A percentile compares a stretch with the other conserved stretches of the same genome.
Conservation (phyloP, 2,113 vertebrate species). For the Catharus fuscescens region DNA sequence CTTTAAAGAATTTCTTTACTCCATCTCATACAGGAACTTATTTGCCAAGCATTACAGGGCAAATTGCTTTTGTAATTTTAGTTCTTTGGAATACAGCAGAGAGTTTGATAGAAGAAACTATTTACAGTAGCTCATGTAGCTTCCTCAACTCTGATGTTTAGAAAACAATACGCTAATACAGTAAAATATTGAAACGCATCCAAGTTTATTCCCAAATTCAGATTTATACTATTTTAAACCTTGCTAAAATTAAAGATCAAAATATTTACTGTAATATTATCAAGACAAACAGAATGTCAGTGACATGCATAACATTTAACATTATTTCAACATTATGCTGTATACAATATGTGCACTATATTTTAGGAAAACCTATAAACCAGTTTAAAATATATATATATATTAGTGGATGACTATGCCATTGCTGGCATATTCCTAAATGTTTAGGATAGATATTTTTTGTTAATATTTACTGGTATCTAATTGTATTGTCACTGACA, state of each 20-base stretch:
- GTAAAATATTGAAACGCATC: neutral
- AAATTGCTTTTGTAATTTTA: neutral
- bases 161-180: neutral
- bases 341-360: constrained; percentile 41
- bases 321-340: neutral
- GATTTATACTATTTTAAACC: neutral
- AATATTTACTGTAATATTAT: neutral
- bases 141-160: neutral
- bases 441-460: neutral
- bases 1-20: neutral
- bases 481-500: neutral
- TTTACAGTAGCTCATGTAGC: neutral
- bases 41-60: neutral
- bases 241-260: neutral
- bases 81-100: neutral
- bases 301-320: neutral
- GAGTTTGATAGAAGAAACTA: neutral
- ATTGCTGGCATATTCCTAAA: neutral
- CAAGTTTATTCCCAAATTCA: neutral
- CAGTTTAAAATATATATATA: neutral
- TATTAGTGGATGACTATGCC: neutral
- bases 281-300: constrained; percentile 1
- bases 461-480: neutral
- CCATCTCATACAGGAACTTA: neutral
- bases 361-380: neutral